A percentile compares a stretch with the other conserved stretches of the same genome.
phyloP scores from a whole-genome alignment of 2,113 vertebrate genomes.

The Sminthopsis crassicaudata region DNA sequence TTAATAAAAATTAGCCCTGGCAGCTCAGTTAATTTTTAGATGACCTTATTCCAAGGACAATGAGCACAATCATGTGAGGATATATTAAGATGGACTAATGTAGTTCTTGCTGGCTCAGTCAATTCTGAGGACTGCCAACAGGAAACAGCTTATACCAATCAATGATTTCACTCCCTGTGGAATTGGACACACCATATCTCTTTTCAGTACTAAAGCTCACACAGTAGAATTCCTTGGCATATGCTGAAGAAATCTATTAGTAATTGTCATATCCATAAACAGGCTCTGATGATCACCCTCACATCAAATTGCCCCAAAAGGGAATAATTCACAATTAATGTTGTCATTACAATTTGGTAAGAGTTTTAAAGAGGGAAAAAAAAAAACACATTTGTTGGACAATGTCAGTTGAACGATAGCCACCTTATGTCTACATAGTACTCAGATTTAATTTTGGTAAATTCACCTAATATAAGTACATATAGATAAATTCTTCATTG shows the following conservation, averaged over 20 bases:
- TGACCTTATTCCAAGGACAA: conserved; percentile 53
- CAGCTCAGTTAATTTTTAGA: conserved; percentile 51
- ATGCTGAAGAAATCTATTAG: conserved; percentile 29
- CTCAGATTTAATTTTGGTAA: conserved; percentile 7
- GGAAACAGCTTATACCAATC: conserved; percentile 58
- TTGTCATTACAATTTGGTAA: conserved; percentile 1
- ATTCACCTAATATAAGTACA: neutral
- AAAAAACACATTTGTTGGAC: neutral
- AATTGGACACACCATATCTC: neutral
- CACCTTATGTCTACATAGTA: neutral
- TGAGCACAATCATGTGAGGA: conserved; percentile 27
- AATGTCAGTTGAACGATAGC: neutral
- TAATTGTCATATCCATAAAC: neutral
- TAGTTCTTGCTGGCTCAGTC: conserved; percentile 45
- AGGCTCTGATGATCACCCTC: neutral
- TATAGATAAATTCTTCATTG: neutral
- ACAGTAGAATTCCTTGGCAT: conserved; percentile 35
- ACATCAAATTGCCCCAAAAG: neutral
- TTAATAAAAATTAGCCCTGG: conserved; percentile 46
- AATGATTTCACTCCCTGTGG: conserved; percentile 37
- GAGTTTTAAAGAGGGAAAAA: neutral
- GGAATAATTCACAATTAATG: neutral
- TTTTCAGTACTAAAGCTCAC: conserved; percentile 44
- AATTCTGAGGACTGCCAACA: conserved; percentile 48
- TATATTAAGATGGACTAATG: conserved; percentile 45